Evolutionary conservation across 2,113 vertebrate genomes (phyloP).

Genomic region (Coracopsis vasa): DNA sequence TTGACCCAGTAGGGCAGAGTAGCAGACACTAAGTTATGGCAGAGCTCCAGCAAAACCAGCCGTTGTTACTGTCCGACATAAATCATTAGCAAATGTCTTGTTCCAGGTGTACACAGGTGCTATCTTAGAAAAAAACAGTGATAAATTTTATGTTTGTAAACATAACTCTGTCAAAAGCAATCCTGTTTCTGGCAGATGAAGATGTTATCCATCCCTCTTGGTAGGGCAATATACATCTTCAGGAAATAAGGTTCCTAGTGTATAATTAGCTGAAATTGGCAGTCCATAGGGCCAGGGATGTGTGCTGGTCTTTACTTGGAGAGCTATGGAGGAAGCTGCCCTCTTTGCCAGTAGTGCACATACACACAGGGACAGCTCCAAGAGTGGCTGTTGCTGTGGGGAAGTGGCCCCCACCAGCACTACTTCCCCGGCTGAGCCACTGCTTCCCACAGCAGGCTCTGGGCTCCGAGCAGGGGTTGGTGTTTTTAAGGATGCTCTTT

Average conservation of each 20-base stretch:
- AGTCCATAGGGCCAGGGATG: neutral
- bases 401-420: neutral
- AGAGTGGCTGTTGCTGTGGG: neutral
- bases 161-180: conserved; percentile 71
- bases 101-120: conserved; percentile 80
- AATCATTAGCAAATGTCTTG: conserved; percentile 73
- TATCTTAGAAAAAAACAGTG: conserved; percentile 24
- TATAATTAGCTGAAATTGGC: conserved; percentile 67
- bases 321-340: neutral
- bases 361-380: fast-evolving
- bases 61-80: conserved; percentile 64
- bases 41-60: conserved; percentile 76
- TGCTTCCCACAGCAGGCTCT: fast-evolving
- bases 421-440: neutral
- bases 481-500: neutral
- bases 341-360: neutral
- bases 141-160: conserved; percentile 77
- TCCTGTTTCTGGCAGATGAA: conserved; percentile 78
- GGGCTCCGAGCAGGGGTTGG: neutral
- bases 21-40: conserved; percentile 77
- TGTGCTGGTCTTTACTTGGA: neutral
- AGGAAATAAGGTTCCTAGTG: conserved; percentile 73
- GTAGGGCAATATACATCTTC: conserved; percentile 67
- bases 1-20: conserved; percentile 76
- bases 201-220: conserved; percentile 74